These are phyloP conservation scores for Pristionchus fissidentatus DNA, from an alignment of 2,888 invertebrate species.

Conservation along the genomic window DNA sequence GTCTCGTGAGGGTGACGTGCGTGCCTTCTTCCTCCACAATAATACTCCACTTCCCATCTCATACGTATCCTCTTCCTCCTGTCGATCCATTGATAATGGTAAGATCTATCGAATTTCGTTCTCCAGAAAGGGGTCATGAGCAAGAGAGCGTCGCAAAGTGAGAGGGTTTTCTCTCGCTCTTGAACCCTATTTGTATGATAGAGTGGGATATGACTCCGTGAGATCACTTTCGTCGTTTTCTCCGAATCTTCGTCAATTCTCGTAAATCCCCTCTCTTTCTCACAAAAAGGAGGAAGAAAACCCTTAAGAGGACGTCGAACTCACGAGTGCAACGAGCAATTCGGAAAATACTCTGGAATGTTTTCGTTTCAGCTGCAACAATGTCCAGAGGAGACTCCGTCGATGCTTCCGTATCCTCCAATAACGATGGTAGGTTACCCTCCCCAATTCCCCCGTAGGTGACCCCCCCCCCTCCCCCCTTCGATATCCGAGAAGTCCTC, in stretches of 20 bases:
- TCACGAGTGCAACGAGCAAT: background rate
- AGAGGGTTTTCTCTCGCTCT: too few species aligned
- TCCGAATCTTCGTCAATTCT: background rate
- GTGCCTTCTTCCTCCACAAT: constrained; percentile 32
- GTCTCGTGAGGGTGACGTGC: background rate
- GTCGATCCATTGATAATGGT: too few species aligned
- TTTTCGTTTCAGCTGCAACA: background rate
- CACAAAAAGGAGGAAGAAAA: background rate
- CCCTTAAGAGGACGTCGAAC: background rate
- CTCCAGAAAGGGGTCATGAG: too few species aligned
- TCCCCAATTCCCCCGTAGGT: background rate
- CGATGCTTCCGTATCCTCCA: constrained; percentile 32
- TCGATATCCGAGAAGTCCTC: background rate
- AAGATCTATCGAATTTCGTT: too few species aligned
- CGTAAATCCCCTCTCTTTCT: background rate
- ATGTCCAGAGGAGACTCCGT: constrained; percentile 10
- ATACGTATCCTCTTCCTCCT: constrained; percentile 25
- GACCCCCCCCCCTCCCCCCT: background rate
- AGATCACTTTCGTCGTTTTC: background rate
- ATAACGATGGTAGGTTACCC: constrained; percentile 30
- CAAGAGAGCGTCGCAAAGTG: too few species aligned
- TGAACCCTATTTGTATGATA: too few species aligned
- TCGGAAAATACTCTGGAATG: background rate
- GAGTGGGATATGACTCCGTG: too few species aligned
- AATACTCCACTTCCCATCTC: constrained; percentile 41